Evolutionary conservation across 2,797 vertebrate species (phyloP).

Genomic region (Alectoris magna): DNA sequence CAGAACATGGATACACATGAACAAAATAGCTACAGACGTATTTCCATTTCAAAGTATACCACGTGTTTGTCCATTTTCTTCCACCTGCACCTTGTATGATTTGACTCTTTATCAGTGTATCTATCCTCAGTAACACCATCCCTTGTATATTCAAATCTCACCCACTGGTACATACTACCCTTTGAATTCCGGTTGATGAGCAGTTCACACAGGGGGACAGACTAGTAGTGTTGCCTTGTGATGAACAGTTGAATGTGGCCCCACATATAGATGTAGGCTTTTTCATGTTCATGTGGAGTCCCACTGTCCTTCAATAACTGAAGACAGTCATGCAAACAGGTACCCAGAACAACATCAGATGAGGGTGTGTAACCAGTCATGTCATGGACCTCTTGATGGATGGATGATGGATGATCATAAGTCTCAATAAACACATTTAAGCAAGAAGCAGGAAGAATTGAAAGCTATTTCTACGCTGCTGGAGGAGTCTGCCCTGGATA

Average conservation of each 20-base stretch:
- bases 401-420: background rate
- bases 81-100: background rate
- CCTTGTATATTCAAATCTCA: background rate
- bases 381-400: background rate
- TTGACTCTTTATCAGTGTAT: background rate
- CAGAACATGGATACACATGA: background rate
- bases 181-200: background rate
- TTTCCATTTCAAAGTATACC: background rate
- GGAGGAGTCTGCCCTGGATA: background rate
- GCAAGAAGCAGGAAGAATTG: background rate
- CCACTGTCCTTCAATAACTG: background rate
- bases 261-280: background rate
- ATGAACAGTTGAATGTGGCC: background rate
- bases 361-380: background rate
- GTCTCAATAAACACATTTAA: background rate
- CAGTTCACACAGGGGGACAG: background rate
- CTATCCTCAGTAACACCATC: background rate
- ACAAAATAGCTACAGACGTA: background rate
- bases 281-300: background rate
- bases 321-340: background rate
- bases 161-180: background rate
- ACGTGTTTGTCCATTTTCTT: background rate
- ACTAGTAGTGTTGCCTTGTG: background rate
- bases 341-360: background rate
- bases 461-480: background rate